Evolutionary conservation across 2,888 invertebrate species (phyloP).

Genomic region (Augiades crinisus): DNA sequence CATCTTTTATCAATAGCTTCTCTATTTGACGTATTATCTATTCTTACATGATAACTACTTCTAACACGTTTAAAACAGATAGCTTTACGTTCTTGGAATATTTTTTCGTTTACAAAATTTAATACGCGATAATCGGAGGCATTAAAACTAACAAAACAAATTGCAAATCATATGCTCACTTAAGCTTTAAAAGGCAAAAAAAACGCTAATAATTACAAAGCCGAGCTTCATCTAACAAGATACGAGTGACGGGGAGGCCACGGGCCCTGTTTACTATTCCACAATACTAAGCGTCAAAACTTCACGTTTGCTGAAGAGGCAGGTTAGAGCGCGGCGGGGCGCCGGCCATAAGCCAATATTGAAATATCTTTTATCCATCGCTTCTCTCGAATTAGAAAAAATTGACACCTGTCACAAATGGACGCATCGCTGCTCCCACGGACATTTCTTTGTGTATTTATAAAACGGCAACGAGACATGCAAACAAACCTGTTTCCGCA

Average conservation of each 20-base stretch:
- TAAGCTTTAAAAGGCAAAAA: not conserved
- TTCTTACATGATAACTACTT: too few relatives aligned
- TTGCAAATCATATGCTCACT: conserved; percentile 18
- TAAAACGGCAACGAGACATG: conserved; percentile 32
- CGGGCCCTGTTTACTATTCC: conserved; percentile 41
- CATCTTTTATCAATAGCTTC: too few relatives aligned
- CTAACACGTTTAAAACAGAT: too few relatives aligned
- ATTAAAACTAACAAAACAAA: not conserved
- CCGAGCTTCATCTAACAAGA: conserved; percentile 7
- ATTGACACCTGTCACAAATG: conserved; percentile 44
- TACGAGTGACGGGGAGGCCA: not conserved
- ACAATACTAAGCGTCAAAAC: conserved; percentile 42
- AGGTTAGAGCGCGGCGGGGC: conserved; percentile 35
- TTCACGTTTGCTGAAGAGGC: conserved; percentile 33
- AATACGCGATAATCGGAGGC: not conserved
- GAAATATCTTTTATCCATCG: conserved; percentile 35
- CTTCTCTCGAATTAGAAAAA: conserved; percentile 39
- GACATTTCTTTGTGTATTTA: conserved; percentile 32
- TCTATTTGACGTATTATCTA: too few relatives aligned
- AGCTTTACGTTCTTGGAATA: too few relatives aligned
- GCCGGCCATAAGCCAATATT: conserved; percentile 28
- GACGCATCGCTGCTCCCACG: conserved; percentile 37
- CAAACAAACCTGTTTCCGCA: conserved; percentile 35
- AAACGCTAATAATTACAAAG: conserved; percentile 1
- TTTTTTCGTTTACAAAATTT: too few relatives aligned